Evolutionary conservation across 53 echinoderm and acorn worm genomes (phyloP).

Genomic region (Antedon mediterranea): DNA sequence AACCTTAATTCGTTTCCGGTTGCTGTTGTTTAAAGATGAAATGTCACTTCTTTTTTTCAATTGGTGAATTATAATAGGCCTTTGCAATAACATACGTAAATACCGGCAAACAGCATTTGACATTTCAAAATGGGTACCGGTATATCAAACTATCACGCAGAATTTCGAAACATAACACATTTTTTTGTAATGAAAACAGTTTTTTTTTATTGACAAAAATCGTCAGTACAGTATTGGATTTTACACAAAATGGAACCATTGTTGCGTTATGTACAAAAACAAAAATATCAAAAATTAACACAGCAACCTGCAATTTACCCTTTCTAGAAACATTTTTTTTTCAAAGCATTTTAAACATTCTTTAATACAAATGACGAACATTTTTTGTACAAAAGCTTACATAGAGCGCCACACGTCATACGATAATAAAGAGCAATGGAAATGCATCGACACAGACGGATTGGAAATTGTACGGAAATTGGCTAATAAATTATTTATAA

Average conservation of each 20-base stretch:
- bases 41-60: too few species aligned
- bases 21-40: too few species aligned
- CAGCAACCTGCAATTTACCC: background rate
- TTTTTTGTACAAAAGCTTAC: background rate
- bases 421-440: background rate
- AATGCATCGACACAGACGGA: background rate
- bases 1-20: too few species aligned
- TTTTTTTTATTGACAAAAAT: background rate
- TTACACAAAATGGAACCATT: background rate
- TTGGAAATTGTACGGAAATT: background rate
- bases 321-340: background rate
- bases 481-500: background rate
- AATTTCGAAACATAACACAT: too few species aligned
- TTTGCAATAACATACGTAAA: too few species aligned
- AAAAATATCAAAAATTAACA: background rate
- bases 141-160: too few species aligned
- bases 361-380: background rate
- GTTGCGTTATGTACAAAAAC: background rate
- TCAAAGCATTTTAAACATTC: background rate
- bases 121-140: too few species aligned
- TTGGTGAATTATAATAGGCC: too few species aligned
- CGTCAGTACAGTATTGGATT: too few species aligned
- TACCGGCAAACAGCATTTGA: too few species aligned
- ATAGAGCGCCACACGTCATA: background rate
- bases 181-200: background rate